Percentiles rank a stretch among this genome's conserved stretches.
Evolutionary conservation across 1,140 invertebrate species (phyloP).

Genomic region (Heliconius melpomene): DNA sequence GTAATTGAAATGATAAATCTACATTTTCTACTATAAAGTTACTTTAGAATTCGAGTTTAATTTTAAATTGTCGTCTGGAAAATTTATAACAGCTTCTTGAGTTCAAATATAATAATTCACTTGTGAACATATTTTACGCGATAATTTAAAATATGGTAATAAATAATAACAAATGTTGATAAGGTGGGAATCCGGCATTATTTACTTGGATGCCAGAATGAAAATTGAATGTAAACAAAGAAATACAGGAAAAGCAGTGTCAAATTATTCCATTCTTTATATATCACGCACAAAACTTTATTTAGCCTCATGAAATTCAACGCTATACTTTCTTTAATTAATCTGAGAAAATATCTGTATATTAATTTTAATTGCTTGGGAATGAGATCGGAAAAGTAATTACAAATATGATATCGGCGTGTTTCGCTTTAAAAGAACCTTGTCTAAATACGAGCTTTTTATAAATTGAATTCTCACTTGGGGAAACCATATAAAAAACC

Average conservation of each 20-base stretch:
- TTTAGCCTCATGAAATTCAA: not conserved
- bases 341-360: not conserved
- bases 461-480: not conserved
- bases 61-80: not conserved
- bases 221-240: no score
- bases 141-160: no score
- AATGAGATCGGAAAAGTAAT: not conserved
- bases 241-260: not conserved
- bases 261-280: not conserved
- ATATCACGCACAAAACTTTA: not conserved
- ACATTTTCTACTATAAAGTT: slow-evolving; percentile 3
- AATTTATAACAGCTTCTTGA: not conserved
- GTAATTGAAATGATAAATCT: slow-evolving; percentile 28
- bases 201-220: no score
- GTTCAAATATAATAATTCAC: not conserved
- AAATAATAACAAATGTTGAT: no score
- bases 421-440: not conserved
- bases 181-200: not conserved
- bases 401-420: not conserved
- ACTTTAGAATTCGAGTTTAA: slow-evolving; percentile 9
- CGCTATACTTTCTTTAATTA: not conserved
- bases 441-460: not conserved
- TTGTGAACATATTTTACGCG: not conserved
- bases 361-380: slow-evolving; percentile 1
- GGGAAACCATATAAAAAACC: not conserved